Evolutionary conservation across 2,888 invertebrate genomes (phyloP).

Genomic region (Melikaiella ostensackeni): DNA sequence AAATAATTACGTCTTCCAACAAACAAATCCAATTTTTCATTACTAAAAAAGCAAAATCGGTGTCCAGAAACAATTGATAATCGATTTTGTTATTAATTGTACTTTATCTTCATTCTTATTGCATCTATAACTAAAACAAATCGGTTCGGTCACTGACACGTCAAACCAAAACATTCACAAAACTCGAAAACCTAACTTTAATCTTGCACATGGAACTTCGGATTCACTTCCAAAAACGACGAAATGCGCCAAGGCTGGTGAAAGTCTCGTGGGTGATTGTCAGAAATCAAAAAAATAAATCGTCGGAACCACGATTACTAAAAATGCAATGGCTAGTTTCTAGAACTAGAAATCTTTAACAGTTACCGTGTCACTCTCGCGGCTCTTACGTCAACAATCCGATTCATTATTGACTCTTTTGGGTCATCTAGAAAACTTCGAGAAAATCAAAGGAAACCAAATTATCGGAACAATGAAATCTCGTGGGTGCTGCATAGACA

Average conservation of each 20-base stretch:
- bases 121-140: background rate
- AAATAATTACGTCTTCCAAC: background rate
- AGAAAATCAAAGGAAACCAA: background rate
- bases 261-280: background rate
- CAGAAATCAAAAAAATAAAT: background rate
- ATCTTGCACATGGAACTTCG: background rate
- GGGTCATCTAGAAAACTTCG: background rate
- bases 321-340: background rate
- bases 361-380: slow-evolving; percentile 27
- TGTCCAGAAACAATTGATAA: background rate
- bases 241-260: background rate
- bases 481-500: slow-evolving; percentile 4
- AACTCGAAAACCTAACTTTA: background rate
- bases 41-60: background rate
- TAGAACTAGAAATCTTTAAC: slow-evolving; percentile 16
- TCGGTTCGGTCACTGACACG: slow-evolving; percentile 3
- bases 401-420: slow-evolving; percentile 31
- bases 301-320: background rate
- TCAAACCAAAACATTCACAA: slow-evolving; percentile 30
- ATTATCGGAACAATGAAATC: slow-evolving; percentile 1
- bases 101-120: background rate
- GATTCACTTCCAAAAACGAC: background rate
- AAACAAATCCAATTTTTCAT: background rate
- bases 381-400: slow-evolving; percentile 37
- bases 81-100: background rate